Conservation (phyloP, 2,797 vertebrate species). For the Graptemys geographica region DNA sequence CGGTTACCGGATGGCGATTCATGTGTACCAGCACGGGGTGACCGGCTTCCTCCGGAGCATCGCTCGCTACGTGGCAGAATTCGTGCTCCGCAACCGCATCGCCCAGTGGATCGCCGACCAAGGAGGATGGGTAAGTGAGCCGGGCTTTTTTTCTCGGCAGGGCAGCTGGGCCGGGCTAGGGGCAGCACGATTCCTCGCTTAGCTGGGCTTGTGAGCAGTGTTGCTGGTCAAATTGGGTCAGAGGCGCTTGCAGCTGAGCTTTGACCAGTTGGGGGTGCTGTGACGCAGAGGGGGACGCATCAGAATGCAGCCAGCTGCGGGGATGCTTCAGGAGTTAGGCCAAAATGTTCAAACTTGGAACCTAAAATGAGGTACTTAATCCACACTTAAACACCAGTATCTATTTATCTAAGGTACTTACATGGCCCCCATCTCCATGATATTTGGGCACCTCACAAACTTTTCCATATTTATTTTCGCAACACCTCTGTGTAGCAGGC, state of each 20-base stretch:
- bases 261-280: not conserved
- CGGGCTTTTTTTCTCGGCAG: rapidly evolving
- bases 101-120: constrained; percentile 84
- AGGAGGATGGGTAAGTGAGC: constrained; percentile 86
- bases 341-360: not conserved
- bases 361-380: not conserved
- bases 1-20: constrained; percentile 84
- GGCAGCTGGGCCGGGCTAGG: rapidly evolving
- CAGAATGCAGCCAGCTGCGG: not conserved
- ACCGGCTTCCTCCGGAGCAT: constrained; percentile 81
- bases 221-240: not conserved
- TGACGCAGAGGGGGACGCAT: not conserved
- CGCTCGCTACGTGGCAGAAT: constrained; percentile 66
- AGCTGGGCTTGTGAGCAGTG: not conserved
- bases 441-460: not conserved
- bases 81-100: constrained; percentile 79
- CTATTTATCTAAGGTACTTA: not conserved
- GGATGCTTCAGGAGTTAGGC: not conserved
- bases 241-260: not conserved
- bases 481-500: not conserved
- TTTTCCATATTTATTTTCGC: not conserved
- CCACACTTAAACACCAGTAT: not conserved
- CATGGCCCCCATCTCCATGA: not conserved
- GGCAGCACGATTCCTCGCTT: not conserved
- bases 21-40: constrained; percentile 80